These are phyloP conservation scores for Pyralis farinalis DNA, from an alignment of 2,888 invertebrate species.

Conservation along the genomic window DNA sequence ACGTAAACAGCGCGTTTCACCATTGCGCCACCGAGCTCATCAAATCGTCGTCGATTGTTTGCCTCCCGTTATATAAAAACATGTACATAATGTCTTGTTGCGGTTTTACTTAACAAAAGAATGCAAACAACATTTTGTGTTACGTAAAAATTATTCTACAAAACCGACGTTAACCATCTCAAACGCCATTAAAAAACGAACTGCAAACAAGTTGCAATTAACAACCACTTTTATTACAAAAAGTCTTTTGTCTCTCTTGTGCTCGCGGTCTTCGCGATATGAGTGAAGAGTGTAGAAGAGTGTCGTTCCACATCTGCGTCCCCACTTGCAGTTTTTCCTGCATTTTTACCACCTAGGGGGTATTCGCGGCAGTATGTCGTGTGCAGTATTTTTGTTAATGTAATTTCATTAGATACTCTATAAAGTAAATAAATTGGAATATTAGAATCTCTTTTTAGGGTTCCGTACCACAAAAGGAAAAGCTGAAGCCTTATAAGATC, in stretches of 20 bases:
- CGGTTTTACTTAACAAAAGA: too few relatives aligned
- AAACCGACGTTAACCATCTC: constrained; percentile 3
- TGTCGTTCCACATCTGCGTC: constrained; percentile 7
- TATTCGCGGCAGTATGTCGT: constrained; percentile 3
- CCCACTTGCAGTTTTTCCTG: constrained; percentile 9
- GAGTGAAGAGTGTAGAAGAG: constrained; percentile 1
- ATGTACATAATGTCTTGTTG: too few relatives aligned
- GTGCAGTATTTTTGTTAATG: neutral
- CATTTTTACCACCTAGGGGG: constrained; percentile 7
- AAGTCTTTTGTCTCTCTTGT: neutral
- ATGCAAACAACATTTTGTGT: neutral
- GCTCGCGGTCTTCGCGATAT: neutral
- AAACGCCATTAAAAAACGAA: constrained; percentile 1
- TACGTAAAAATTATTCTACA: neutral
- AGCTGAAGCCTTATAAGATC: too few relatives aligned
- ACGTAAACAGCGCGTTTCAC: too few relatives aligned
- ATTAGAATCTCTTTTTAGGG: too few relatives aligned
- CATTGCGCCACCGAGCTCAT: too few relatives aligned
- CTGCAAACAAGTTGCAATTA: constrained; percentile 9
- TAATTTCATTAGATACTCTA: neutral
- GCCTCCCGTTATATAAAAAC: too few relatives aligned
- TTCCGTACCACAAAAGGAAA: too few relatives aligned
- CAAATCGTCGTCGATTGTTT: too few relatives aligned
- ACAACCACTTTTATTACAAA: constrained; percentile 7
- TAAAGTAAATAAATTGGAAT: neutral